Evolutionary conservation across 2,888 invertebrate genomes (phyloP).

Genomic region (Mamestra brassicae): DNA sequence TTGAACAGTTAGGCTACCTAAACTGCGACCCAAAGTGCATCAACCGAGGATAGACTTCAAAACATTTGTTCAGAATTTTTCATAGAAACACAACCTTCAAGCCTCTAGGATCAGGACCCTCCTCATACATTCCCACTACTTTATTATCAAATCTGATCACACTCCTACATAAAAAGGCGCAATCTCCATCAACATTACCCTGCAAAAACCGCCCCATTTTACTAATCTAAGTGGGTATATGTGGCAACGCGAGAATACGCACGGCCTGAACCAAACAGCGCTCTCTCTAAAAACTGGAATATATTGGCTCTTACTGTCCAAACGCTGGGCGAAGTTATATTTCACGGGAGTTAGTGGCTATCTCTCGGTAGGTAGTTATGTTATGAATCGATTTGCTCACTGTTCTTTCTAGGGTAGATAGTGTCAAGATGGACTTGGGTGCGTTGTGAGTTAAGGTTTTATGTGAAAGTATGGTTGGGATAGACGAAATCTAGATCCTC

Average conservation of each 20-base stretch:
- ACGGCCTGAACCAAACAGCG: conserved; percentile 62
- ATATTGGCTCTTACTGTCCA: conserved; percentile 66
- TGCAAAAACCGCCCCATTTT: conserved; percentile 55
- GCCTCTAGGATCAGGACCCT: conserved; percentile 13
- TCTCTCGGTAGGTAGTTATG: conserved; percentile 53
- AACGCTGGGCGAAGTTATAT: conserved; percentile 65
- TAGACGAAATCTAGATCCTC: conserved; percentile 6
- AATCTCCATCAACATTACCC: conserved; percentile 44
- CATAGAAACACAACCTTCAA: not conserved
- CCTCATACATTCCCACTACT: conserved; percentile 32
- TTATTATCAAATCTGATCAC: conserved; percentile 43
- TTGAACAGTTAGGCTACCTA: conserved; percentile 9
- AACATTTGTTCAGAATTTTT: not conserved
- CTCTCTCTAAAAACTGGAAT: conserved; percentile 66
- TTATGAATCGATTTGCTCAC: conserved; percentile 58
- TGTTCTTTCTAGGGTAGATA: conserved; percentile 39
- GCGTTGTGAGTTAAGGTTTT: conserved; percentile 19
- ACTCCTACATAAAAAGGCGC: conserved; percentile 40
- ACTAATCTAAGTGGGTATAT: conserved; percentile 59
- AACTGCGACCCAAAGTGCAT: not conserved
- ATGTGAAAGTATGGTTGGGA: conserved; percentile 11
- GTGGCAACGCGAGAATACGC: conserved; percentile 48
- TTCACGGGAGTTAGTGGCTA: conserved; percentile 66
- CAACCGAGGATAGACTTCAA: not conserved
- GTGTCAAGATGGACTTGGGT: conserved; percentile 45